Evolutionary conservation across 1,140 invertebrate species (phyloP).

Genomic region (Archegozetes longisetosus): DNA sequence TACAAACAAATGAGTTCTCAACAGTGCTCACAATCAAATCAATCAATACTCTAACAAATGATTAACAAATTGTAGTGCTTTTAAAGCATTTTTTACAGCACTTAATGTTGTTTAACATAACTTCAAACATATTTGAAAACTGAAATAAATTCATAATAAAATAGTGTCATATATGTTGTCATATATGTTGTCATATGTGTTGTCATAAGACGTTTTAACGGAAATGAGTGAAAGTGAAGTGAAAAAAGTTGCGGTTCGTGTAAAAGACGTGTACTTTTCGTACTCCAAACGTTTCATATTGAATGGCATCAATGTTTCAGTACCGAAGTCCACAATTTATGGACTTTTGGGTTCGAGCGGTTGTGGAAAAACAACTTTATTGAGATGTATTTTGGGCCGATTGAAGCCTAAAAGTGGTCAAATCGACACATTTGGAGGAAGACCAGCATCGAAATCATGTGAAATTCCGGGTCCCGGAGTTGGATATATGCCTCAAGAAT

Average conservation of each 20-base stretch:
- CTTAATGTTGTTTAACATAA: no score
- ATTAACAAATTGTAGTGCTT: no score
- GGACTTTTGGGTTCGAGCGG: constrained; percentile 25
- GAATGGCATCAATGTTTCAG: constrained; percentile 13
- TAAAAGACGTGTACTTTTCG: background rate
- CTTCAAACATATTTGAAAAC: no score
- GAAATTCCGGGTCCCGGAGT: constrained; percentile 71
- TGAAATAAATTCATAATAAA: no score
- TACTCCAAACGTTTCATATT: background rate
- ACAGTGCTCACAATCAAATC: no score
- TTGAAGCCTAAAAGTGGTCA: constrained; percentile 4
- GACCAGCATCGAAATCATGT: constrained; percentile 50
- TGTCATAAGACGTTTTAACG: no score
- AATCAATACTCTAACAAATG: no score
- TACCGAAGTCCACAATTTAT: constrained; percentile 12
- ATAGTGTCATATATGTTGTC: no score
- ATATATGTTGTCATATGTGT: no score
- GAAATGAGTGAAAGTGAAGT: no score
- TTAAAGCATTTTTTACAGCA: no score
- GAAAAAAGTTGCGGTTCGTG: background rate
- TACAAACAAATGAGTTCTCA: no score
- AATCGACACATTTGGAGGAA: constrained; percentile 31
- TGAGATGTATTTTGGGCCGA: constrained; percentile 23
- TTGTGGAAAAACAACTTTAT: constrained; percentile 15
- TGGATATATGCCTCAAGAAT: constrained; percentile 56